Evolutionary conservation across 2,113 vertebrate genomes (phyloP), one percentile per base, ranked within the genome.

Genomic region (Eptesicus fuscus): DNA sequence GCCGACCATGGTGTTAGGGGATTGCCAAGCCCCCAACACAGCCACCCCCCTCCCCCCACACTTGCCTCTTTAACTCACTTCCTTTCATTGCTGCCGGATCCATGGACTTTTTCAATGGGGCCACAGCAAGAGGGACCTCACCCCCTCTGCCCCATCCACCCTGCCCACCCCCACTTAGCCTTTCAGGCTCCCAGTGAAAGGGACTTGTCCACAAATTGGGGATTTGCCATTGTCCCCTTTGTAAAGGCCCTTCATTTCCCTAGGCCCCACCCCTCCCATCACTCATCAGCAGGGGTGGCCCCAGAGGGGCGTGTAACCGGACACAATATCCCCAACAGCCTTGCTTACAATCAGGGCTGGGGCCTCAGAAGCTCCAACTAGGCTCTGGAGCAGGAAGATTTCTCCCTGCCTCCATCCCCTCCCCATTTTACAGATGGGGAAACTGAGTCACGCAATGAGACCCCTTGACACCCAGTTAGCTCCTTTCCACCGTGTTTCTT

Each of bases 151-250:
- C 69, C 63, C 42, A 28, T 51, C 97, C 93, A 96, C 90, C 87
- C 74, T 30, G 56, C 53, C 79, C n/a, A 88, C 23, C 74, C 61
- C 32, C 67, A 42, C 22, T 28, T 42, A 35, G 80, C 88, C 85
- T 97, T 95, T 96, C 70, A 74, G 80, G 23, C 20, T 96, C 78
- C 47, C n/a, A 42, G 84, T 91, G 83, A 95, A 93, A 96, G 82
- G 76, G 56, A 35, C 49, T 85, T 47, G 53, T 69, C 77, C 88
- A 85, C 79, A 91, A 77, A 92, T 35, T 70, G 42, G 80, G 49
- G 53, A 85, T 80, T 88, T 93, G 76, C 44, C 61, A 77, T 90
- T 88, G 84, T 96, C 23, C 59, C 28, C 49, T 97, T 96, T 83
- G 69, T 90, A 69, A 86, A 91, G 74, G 56, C 56, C 47, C 70